Evolutionary conservation across 2,797 vertebrate species (phyloP).

Genomic region (Centropyge bicolor): DNA sequence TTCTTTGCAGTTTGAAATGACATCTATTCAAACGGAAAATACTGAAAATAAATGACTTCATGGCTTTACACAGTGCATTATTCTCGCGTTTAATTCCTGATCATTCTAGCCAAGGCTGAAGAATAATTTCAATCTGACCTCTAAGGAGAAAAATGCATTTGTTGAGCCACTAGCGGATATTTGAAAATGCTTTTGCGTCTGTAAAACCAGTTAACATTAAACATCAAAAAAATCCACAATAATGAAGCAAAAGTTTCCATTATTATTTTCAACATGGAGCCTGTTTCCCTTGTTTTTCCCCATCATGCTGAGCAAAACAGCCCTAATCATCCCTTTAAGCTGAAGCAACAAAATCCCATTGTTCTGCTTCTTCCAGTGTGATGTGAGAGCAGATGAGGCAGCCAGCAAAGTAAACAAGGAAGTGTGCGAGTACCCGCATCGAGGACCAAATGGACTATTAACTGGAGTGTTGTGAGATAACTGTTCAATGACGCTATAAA

Average conservation of each 20-base stretch:
- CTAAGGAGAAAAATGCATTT: not conserved
- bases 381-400: slow-evolving; percentile 40
- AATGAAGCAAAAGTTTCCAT: slow-evolving; percentile 28
- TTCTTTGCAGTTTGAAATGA: not conserved
- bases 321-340: slow-evolving; percentile 14
- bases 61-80: not conserved
- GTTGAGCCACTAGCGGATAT: slow-evolving; percentile 2
- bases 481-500: slow-evolving; percentile 49
- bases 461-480: slow-evolving; percentile 47
- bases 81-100: not conserved
- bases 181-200: slow-evolving; percentile 3
- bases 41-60: not conserved
- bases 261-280: slow-evolving; percentile 20
- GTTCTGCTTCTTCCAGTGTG: slow-evolving; percentile 32
- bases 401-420: slow-evolving; percentile 41
- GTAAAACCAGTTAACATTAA: not conserved
- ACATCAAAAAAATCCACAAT: slow-evolving; percentile 18
- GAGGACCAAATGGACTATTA: slow-evolving; percentile 42
- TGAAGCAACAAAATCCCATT: slow-evolving; percentile 45
- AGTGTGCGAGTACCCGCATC: slow-evolving; percentile 39
- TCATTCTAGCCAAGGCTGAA: not conserved
- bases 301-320: slow-evolving; percentile 32
- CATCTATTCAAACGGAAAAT: not conserved
- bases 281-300: slow-evolving; percentile 9
- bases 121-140: not conserved